Base-by-base conservation (phyloP, 2,888 invertebrate genomes). In the Labia minor region DNA sequence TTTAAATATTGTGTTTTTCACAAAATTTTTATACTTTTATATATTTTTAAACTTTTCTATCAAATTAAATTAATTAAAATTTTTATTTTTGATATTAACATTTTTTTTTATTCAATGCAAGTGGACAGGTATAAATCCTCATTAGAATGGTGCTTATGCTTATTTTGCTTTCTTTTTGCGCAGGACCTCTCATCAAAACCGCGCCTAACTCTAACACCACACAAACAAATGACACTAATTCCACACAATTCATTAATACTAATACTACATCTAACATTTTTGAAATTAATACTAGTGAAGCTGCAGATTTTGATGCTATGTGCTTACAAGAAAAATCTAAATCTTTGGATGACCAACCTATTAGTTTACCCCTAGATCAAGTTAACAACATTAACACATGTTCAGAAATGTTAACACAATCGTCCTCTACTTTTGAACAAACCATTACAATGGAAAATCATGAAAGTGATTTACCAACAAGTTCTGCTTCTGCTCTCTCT, bases 141-240 rank as follows among this genome's bases (percentile, higher is more conserved):
- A 8, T 14, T 49, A 49, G n/a, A 49, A 49, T 49, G 49, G 14
- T 49, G 49, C 49, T 49, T 49, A 49, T 49, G 49, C 49, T 49
- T 49, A 49, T 49, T 49, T 49, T 49, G 49, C 49, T 49, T 49
- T 49, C 49, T 49, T 49, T n/a, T 49, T 49, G 49, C 49, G 49
- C 49, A 49, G 49, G 49, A 49, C 49, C 49, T 49, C 49, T 49
- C 49, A 8, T 49, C 49, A 49, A 49, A 49, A 49, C 49, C 14
- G 49, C 49, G 14, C 49, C 49, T 49, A 49, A 49, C 14, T 49
- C 49, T 49, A 49, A 49, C 14, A 49, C 14, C 49, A 14, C 3
- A 49, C 49, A 49, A 49, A 49, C 49, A 49, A 49, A 49, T 49
- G 49, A 49, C 49, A 49, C 49, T 49, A 49, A 49, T 49, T 49